A percentile compares a stretch with the other conserved stretches of the same genome.
Conservation (phyloP, 2,888 invertebrate species). For the Hirtodrosophila trivittata region DNA sequence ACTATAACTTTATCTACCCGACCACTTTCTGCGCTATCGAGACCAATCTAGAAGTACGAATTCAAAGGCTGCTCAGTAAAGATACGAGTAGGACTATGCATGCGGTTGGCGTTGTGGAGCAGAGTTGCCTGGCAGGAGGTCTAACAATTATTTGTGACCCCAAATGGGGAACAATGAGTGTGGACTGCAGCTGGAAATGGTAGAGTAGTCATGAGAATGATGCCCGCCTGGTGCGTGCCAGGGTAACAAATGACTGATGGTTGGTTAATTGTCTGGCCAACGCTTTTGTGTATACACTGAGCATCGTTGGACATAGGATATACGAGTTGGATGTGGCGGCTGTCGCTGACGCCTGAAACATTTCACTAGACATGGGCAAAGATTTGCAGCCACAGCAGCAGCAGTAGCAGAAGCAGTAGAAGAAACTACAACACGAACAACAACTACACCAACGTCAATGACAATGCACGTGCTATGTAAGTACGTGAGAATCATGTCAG, state of each 20-base stretch:
- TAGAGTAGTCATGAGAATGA: constrained; percentile 24
- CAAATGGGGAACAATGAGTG: constrained; percentile 54
- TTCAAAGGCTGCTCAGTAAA: no score
- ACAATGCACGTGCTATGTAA: constrained; percentile 59
- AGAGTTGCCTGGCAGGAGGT: constrained; percentile 53
- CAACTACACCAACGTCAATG: constrained; percentile 48
- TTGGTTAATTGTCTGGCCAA: constrained; percentile 77
- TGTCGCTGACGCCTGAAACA: constrained; percentile 73
- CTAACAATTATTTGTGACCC: constrained; percentile 63
- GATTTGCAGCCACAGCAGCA: constrained; percentile 55
- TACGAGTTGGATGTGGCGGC: constrained; percentile 52
- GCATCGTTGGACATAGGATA: not conserved
- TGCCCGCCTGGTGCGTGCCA: constrained; percentile 61
- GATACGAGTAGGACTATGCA: no score
- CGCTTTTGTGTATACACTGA: constrained; percentile 44
- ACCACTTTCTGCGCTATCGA: no score
- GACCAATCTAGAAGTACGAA: no score
- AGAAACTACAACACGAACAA: constrained; percentile 13
- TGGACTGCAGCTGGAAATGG: constrained; percentile 38
- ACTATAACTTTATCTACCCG: no score
- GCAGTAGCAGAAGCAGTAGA: constrained; percentile 30
- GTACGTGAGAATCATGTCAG: constrained; percentile 48
- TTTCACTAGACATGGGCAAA: constrained; percentile 70
- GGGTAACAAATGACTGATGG: constrained; percentile 74
- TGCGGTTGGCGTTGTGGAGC: no score